Base-by-base conservation (phyloP, 1,140 invertebrate species). In the Cyrtorhinus lividipennis region DNA sequence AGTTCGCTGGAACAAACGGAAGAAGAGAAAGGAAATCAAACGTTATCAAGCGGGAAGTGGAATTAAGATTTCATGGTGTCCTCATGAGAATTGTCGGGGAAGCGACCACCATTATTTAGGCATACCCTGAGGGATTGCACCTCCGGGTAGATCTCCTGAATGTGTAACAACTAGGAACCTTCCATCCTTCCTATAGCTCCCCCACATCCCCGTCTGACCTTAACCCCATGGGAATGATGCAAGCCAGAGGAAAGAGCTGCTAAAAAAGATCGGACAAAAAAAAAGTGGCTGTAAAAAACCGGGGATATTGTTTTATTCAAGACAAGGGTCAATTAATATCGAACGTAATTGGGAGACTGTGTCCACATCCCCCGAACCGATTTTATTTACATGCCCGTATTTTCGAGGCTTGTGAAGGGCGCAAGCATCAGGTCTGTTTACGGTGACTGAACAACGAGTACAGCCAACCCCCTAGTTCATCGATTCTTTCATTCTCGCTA, bases 1-100 rank as follows among this genome's bases (percentile, higher is more conserved):
- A n/a, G n/a, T n/a, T n/a, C n/a, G n/a, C n/a, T n/a, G n/a, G n/a
- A 38, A 38, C 5, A 38, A 38, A 5, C 5, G 30, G 30, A 38
- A 38, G 30, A 38, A 15, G 5, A 38, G 30, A 20, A 56, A 20
- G 15, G 48, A 18, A 56, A 18, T 56, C 48, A 56, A 56, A n/a
- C 18, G 48, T n/a, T 18, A 56, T n/a, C 15, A 5, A 10, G 48
- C 20, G 22, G 15, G 18, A 20, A 56, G 22, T 5, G 18, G 48
- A 56, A 56, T 56, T 18, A 56, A 56, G 48, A 56, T 56, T 56
- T 56, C 48, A 56, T 56, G 22, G 48, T 56, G 48, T 56, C 48
- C 48, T 56, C 48, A 10, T n/a, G 48, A 56, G 48, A 38, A 15
- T 38, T 38, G 30, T 38, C 30, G 30, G 30, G 5, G 30, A n/a